phyloP scores from a whole-genome alignment of 2,797 vertebrate species.

The Hyperoplus lanceolatus region DNA sequence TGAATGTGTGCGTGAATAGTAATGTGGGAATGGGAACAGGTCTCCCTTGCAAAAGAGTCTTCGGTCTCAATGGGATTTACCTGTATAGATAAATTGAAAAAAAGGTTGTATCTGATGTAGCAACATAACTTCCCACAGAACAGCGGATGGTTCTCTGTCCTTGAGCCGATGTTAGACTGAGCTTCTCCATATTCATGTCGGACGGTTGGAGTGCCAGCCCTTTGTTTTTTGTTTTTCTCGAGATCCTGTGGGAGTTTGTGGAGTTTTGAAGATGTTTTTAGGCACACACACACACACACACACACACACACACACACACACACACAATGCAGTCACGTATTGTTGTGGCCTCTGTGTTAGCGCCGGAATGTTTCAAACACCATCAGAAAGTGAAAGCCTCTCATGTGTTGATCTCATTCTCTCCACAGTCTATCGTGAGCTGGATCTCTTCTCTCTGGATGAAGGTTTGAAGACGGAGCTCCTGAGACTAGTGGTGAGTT shows the following conservation, averaged over 20 bases:
- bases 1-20: too few species aligned
- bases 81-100: too few species aligned
- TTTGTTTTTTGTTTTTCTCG: neutral
- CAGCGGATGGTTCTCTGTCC: neutral
- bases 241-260: constrained; percentile 8
- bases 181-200: neutral
- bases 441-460: constrained; percentile 60
- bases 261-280: constrained; percentile 25
- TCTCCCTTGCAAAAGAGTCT: too few species aligned
- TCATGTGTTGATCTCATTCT: constrained; percentile 6
- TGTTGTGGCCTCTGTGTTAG: neutral
- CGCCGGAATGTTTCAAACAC: constrained; percentile 4
- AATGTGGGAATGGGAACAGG: too few species aligned
- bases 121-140: too few species aligned
- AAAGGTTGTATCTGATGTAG: too few species aligned
- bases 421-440: constrained; percentile 52
- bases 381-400: neutral
- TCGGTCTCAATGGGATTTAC: too few species aligned
- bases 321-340: too few species aligned
- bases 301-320: too few species aligned
- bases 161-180: constrained; percentile 7
- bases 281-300: too few species aligned
- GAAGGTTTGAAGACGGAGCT: constrained; percentile 56
- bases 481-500: constrained; percentile 68
- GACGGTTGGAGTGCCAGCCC: neutral